phyloP scores from a whole-genome alignment of 2,113 vertebrate genomes.

The Channa maculata region DNA sequence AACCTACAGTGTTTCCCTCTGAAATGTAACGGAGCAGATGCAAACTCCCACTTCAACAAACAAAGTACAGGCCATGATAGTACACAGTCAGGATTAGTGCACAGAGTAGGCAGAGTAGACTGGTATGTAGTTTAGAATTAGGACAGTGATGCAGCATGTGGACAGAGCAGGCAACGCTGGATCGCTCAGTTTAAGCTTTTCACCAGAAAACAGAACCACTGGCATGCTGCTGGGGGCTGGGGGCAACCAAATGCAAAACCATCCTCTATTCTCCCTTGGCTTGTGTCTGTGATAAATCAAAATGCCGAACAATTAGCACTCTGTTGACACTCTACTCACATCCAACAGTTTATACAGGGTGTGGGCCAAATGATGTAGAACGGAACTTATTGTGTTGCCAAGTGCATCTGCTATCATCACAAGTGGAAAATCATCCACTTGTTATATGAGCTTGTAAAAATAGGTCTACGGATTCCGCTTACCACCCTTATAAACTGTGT shows the following conservation, averaged over 20 bases:
- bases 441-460: conserved; percentile 70
- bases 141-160: conserved; percentile 29
- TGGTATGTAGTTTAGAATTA: conserved; percentile 23
- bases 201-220: conserved; percentile 49
- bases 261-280: conserved; percentile 69
- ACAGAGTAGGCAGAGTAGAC: background rate
- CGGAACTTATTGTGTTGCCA: conserved; percentile 73
- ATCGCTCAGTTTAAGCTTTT: conserved; percentile 52
- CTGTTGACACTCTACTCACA: conserved; percentile 74
- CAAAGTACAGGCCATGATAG: background rate
- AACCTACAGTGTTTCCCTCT: background rate
- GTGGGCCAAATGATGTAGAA: conserved; percentile 74
- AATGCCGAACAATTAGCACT: conserved; percentile 75
- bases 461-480: conserved; percentile 56
- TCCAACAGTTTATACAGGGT: conserved; percentile 74
- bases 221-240: conserved; percentile 53
- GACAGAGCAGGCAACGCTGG: conserved; percentile 39
- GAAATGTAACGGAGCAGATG: conserved; percentile 10
- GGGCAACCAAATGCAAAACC: conserved; percentile 72
- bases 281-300: conserved; percentile 71
- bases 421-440: conserved; percentile 69
- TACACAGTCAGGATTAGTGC: conserved; percentile 3
- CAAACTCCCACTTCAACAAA: background rate
- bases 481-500: conserved; percentile 40
- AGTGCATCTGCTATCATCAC: conserved; percentile 74